Evolutionary conservation across 2,888 invertebrate species (phyloP).

Genomic region (Thumatha senex): DNA sequence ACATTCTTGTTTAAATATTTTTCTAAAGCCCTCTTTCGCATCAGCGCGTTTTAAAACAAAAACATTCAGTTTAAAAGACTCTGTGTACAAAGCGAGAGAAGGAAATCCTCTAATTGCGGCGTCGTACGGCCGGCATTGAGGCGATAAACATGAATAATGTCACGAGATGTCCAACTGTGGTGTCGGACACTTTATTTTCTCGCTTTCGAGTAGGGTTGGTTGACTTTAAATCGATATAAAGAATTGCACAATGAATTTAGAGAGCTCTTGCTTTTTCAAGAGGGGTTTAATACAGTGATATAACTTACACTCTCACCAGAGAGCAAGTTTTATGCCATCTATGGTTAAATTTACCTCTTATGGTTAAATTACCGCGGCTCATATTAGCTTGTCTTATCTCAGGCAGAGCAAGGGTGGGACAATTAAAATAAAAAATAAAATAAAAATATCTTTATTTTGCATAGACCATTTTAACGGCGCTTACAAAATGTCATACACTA

Average conservation of each 20-base stretch:
- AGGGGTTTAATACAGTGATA: no score
- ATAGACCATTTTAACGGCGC: no score
- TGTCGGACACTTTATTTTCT: slow-evolving; percentile 67
- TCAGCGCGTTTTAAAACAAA: slow-evolving; percentile 33
- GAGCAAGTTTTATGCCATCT: no score
- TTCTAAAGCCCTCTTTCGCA: slow-evolving; percentile 11
- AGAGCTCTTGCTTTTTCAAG: not conserved
- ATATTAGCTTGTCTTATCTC: no score
- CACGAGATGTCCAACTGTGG: slow-evolving; percentile 67
- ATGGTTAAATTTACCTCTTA: no score
- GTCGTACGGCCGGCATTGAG: slow-evolving; percentile 49
- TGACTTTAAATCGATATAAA: not conserved
- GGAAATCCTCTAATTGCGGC: slow-evolving; percentile 76
- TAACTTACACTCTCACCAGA: no score
- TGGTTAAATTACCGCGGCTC: no score
- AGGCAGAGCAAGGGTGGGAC: no score
- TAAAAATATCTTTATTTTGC: no score
- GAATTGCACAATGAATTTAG: not conserved
- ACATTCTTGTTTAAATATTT: slow-evolving; percentile 15
- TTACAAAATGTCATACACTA: no score
- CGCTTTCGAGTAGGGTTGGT: slow-evolving; percentile 41
- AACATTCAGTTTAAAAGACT: slow-evolving; percentile 41
- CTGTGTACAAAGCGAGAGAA: slow-evolving; percentile 49
- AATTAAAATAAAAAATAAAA: no score
- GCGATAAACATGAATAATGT: slow-evolving; percentile 81